A percentile compares a stretch with the other conserved stretches of the same genome.
These are phyloP conservation scores for Orcinus orca DNA, from an alignment of 2,113 vertebrate species.

Conservation along the genomic window DNA sequence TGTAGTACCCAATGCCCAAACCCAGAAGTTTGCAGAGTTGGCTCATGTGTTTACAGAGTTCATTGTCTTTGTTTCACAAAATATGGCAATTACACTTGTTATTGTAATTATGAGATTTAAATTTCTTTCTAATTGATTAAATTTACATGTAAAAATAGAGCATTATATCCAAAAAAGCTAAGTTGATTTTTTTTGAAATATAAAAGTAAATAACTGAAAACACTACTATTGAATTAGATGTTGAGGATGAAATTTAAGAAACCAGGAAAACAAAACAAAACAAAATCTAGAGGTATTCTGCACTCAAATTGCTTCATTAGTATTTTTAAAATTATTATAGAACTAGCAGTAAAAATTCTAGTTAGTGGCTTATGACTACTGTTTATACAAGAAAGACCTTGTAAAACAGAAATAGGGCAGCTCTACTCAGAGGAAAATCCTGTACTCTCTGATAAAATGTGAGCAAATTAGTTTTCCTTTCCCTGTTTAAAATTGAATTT, in stretches of 20 bases:
- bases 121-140: background rate
- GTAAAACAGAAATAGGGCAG: background rate
- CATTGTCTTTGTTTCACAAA: background rate
- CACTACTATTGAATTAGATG: background rate
- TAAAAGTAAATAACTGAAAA: background rate
- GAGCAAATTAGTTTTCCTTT: background rate
- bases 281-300: background rate
- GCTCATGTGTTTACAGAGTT: background rate
- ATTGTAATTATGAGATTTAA: background rate
- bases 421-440: background rate
- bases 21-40: too few relatives aligned
- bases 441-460: background rate
- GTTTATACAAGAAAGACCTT: background rate
- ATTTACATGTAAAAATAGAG: background rate
- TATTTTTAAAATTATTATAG: background rate
- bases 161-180: background rate
- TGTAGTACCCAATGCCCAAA: fast-evolving
- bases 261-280: background rate
- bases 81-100: background rate
- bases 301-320: background rate
- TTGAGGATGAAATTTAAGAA: background rate
- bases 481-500: background rate
- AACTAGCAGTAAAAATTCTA: background rate
- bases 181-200: background rate
- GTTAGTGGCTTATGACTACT: background rate